Evolutionary conservation across 1,140 invertebrate species (phyloP), one percentile per base, ranked within the genome.

Genomic region (Drosophila asahinai): DNA sequence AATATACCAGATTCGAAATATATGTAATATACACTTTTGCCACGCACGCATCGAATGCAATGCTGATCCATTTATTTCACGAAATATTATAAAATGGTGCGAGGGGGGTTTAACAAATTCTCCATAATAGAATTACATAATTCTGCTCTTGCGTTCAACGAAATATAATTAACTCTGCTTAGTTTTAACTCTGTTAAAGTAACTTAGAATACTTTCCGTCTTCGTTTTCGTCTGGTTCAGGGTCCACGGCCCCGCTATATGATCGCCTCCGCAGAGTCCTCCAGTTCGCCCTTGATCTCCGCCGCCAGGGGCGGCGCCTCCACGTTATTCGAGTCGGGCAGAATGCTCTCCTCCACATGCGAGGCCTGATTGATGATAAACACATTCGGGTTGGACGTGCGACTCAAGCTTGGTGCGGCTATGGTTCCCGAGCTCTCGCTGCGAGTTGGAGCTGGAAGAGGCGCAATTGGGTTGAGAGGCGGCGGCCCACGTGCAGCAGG

Each of bases 191-290:
- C 22, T 43, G 58, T 51, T 71, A 86, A 89, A 80, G 77, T 86
- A 89, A 83, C 84, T 83, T 86, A 83, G 59, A 74, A 80, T 83
- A 86, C 84, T 83, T 89, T 73, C 25, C 17, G 47, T 55, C 54
- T 8, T 33, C 30, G 30, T 11, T 5, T 27, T 30, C 25, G 33
- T 40, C 22, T 38, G 71, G 40, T 36, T 11, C 27, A 47, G 11
- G 14, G 6, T 27, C 33, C 60, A 14, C 19, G 30, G 3, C 25
- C 11, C 19, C n/a, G n/a, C 61, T 78, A 89, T 43, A 40, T 42
- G 25, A 81, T 38, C 25, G 36, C 51, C 58, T 89, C 86, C 2
- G 49, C 0, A 11, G 42, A 40, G 67, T 89, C 86, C 2, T 89
- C 86, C 14, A 90, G 11, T 42, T 89, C 84, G 8, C 66, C 86